phyloP scores from a whole-genome alignment of 2,113 vertebrate genomes.

The Caretta caretta region DNA sequence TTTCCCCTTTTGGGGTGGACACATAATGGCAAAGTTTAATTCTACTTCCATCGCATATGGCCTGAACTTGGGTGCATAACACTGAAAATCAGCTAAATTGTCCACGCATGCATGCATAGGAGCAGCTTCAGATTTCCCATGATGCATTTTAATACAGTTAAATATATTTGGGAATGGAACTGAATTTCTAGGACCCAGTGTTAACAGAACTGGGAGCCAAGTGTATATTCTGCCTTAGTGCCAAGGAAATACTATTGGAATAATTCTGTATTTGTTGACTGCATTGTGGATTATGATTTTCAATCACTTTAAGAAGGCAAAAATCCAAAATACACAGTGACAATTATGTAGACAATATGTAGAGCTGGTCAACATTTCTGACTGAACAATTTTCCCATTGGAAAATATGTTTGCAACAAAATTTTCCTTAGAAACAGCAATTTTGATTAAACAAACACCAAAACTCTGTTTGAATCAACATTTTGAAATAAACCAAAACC shows the following conservation, averaged over 20 bases:
- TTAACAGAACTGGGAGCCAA: not conserved
- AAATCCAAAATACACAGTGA: not conserved
- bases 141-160: not conserved
- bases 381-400: not conserved
- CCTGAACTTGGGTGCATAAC: not conserved
- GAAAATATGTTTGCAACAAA: not conserved
- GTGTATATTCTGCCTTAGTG: not conserved
- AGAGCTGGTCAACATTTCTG: not conserved
- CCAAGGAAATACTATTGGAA: not conserved
- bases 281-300: not conserved
- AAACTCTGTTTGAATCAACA: not conserved
- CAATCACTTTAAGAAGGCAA: not conserved
- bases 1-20: not conserved
- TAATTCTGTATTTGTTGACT: not conserved
- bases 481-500: not conserved
- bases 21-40: not conserved
- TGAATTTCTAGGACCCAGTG: not conserved
- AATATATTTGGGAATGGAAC: slow-evolving; percentile 8
- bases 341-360: not conserved
- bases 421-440: not conserved
- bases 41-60: not conserved
- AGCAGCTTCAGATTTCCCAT: not conserved
- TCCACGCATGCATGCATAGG: not conserved
- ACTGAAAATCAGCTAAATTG: not conserved
- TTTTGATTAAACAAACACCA: not conserved